Base-by-base conservation (phyloP, 2,113 vertebrate genomes). In the Rousettus leschenaultii region DNA sequence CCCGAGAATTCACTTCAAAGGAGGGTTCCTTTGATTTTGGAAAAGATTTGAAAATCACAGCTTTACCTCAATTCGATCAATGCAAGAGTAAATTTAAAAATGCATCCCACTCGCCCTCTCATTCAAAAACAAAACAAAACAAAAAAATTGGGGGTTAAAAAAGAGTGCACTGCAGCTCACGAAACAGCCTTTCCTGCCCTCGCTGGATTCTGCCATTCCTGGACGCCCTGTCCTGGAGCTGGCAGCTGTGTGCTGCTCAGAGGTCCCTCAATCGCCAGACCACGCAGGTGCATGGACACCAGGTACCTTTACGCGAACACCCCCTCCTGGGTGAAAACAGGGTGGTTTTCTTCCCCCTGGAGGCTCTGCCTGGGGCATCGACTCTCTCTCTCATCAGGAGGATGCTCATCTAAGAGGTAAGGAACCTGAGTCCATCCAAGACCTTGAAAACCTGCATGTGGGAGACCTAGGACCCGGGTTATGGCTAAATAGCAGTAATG, bases 381-480 rank as follows among this genome's bases (percentile, higher is more conserved):
- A 1, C 5, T 26, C 57, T 28, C 13, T 24, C 68, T 40, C 45
- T 22, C 35, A 35, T 10, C 61, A n/a, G 59, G 80, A 40, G 70
- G 38, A 18, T 30, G 57, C 3, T 55, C 96, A 21, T 71, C 97
- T 61, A 89, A 95, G 80, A 97, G 84, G 55, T 90, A 26, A 55
- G 30, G 89, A 63, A 66, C 83, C 63, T 38, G 82, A 89, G 59
- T 14, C 91, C 97, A 83, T 19, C 65, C 51, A 86, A 55, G 85
- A 38, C 84, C 97, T 97, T 95, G 95, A 94, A 97, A 94, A 90
- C 96, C 61, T 94, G 75, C 92, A 61, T 53, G 94, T 93, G 14
- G 43, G 48, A 0, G 5, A 4, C 55, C 97, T 96, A 80, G 93
- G 35, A 91, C 84, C 95, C 66, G 83, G 97, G 75, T 74, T 91